These are phyloP conservation scores for Andrena chrysosceles DNA, from an alignment of 2,888 invertebrate genomes.

Conservation along the genomic window DNA sequence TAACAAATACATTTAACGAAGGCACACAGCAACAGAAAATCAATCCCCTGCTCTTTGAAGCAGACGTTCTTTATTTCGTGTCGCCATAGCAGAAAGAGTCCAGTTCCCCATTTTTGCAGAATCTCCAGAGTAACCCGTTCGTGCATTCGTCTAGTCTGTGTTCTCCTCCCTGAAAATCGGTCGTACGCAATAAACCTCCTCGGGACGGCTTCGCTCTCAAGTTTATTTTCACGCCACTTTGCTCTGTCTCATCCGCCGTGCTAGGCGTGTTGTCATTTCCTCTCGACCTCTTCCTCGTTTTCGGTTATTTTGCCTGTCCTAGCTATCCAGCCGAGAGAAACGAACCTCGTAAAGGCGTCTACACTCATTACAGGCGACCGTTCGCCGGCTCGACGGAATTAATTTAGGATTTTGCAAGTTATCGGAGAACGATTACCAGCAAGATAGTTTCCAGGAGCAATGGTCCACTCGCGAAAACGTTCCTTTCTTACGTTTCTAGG, in stretches of 20 bases:
- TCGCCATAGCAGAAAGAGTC: neutral
- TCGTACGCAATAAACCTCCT: slow-evolving; percentile 63
- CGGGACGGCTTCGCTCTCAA: slow-evolving; percentile 38
- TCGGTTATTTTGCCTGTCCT: slow-evolving; percentile 49
- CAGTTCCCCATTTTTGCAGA: slow-evolving; percentile 5
- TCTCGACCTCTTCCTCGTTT: slow-evolving; percentile 47
- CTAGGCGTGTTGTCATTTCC: slow-evolving; percentile 55
- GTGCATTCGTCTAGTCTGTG: slow-evolving; percentile 27
- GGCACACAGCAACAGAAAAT: neutral
- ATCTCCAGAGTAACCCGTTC: slow-evolving; percentile 19
- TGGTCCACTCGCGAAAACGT: no score
- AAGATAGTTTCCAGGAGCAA: neutral
- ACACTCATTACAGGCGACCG: slow-evolving; percentile 45
- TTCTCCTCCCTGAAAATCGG: slow-evolving; percentile 50
- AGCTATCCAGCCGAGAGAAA: slow-evolving; percentile 51
- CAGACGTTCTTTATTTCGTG: neutral
- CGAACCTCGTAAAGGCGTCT: slow-evolving; percentile 53
- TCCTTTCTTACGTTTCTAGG: no score
- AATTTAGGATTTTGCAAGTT: slow-evolving; percentile 53
- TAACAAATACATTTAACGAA: neutral
- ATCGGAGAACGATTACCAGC: slow-evolving; percentile 12
- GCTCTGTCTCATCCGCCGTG: slow-evolving; percentile 41
- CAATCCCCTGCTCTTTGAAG: neutral
- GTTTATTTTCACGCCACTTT: slow-evolving; percentile 67
- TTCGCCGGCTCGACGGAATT: slow-evolving; percentile 38